phyloP scores from a whole-genome alignment of 2,113 vertebrate species.

The Odocoileus hemionus region DNA sequence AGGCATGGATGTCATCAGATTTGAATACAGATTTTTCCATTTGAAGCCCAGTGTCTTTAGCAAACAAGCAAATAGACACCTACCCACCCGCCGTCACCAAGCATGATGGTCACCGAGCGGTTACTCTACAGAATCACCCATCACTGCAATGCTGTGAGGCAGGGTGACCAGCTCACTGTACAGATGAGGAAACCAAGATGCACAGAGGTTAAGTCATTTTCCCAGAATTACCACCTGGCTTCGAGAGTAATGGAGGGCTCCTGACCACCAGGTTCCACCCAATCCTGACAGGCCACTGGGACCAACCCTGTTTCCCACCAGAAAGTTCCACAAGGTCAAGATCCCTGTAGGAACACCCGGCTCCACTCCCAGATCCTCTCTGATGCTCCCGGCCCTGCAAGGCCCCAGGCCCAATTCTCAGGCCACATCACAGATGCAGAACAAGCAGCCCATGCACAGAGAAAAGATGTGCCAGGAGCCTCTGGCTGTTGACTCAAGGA shows the following conservation, averaged over 20 bases:
- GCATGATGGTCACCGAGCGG: neutral
- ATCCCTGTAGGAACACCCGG: neutral
- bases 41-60: neutral
- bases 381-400: fast-evolving
- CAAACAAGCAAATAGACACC: neutral
- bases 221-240: neutral
- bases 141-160: neutral
- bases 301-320: neutral
- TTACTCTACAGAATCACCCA: neutral
- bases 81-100: neutral
- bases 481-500: neutral
- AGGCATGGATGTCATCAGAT: neutral
- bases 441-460: fast-evolving
- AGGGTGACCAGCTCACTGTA: neutral
- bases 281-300: neutral
- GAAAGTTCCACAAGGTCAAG: neutral
- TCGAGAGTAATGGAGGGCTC: neutral
- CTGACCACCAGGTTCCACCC: neutral
- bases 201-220: neutral
- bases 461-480: too few species aligned
- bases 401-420: neutral
- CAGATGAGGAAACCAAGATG: neutral
- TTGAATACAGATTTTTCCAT: neutral
- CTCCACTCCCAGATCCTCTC: neutral
- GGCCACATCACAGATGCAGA: neutral